Evolutionary conservation across 2,888 invertebrate genomes (phyloP), one percentile per base, ranked within the genome.

Genomic region (Myathropa florea): DNA sequence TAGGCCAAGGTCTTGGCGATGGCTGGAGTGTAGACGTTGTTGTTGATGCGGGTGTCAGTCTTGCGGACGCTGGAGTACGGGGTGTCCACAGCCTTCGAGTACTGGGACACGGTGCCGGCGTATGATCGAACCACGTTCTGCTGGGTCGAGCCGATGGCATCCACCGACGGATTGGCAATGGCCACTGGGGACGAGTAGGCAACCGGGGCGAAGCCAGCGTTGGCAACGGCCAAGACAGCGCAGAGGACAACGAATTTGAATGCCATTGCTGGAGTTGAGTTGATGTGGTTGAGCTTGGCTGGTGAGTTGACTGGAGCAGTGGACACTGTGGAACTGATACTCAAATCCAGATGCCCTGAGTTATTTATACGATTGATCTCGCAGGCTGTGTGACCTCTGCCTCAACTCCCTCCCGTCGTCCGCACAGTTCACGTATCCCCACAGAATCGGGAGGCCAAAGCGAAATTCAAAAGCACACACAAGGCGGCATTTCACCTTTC

Each of bases 11-110:
- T 89, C 72, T 90, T 90, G 57, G 88, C 82, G 14, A 86, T 70
- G 39, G 88, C 71, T 46, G 89, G 89, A 2, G 88, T 88, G 68
- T 87, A 87, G 9, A 88, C 88, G 14, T 88, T 89, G 89, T 94
- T 94, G 91, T 93, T 94, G 91, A 93, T 91, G 85, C 94, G 93
- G 83, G 94, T 94, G 90, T 94, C 94, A 90, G 92, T 93, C 92
- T 94, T 94, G 88, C 94, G 94, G 36, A 94, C 94, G 90, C 94
- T 94, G 88, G 94, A 94, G 93, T 94, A 94, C 75, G 94, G 94
- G 68, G 94, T 94, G 89, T 94, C 94, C 33, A 94, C 94, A 72
- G 94, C 94, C 91, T 95, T 95, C 89, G 94, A 93, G 92, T 94
- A 93, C 90, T 93, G 93, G 75, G 95, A 94, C 4, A 95, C 93